These are phyloP conservation scores for Aphaenogaster rudis DNA, from an alignment of 1,140 invertebrate genomes.

Conservation along the genomic window DNA sequence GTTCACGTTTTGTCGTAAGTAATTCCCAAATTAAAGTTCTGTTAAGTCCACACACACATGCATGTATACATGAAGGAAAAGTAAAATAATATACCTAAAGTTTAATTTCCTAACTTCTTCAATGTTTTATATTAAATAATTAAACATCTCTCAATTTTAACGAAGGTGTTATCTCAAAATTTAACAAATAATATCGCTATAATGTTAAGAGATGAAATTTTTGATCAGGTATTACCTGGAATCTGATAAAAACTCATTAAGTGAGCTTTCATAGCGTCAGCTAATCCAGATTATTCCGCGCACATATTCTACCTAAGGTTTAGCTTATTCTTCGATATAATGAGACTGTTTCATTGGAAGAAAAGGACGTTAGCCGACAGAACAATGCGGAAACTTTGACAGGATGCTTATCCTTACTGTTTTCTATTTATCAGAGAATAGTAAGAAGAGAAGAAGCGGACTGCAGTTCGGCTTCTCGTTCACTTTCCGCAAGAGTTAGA, in stretches of 20 bases:
- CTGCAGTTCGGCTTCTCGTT: slow-evolving; percentile 20
- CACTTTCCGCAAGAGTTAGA: slow-evolving; percentile 60
- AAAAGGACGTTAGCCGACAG: slow-evolving; percentile 55
- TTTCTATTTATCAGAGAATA: slow-evolving; percentile 14
- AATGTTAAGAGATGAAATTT: background rate
- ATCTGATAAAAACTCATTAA: background rate
- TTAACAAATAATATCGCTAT: background rate
- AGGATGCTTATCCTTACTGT: slow-evolving; percentile 34
- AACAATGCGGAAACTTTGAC: slow-evolving; percentile 68
- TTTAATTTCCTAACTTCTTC: background rate
- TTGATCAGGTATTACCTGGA: background rate
- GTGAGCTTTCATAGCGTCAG: background rate
- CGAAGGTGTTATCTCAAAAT: background rate
- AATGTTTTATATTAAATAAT: background rate
- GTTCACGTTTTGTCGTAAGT: background rate
- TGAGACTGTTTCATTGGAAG: background rate
- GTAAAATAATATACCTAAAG: background rate
- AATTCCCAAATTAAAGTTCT: slow-evolving; percentile 7
- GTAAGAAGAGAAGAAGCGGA: background rate
- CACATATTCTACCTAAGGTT: slow-evolving; percentile 34
- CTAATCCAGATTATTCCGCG: slow-evolving; percentile 40
- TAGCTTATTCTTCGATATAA: slow-evolving; percentile 1
- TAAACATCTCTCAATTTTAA: background rate
- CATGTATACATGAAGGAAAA: background rate
- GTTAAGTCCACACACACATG: background rate